phyloP scores from a whole-genome alignment of 2,888 invertebrate genomes.

The Myopa tessellatipennis region DNA sequence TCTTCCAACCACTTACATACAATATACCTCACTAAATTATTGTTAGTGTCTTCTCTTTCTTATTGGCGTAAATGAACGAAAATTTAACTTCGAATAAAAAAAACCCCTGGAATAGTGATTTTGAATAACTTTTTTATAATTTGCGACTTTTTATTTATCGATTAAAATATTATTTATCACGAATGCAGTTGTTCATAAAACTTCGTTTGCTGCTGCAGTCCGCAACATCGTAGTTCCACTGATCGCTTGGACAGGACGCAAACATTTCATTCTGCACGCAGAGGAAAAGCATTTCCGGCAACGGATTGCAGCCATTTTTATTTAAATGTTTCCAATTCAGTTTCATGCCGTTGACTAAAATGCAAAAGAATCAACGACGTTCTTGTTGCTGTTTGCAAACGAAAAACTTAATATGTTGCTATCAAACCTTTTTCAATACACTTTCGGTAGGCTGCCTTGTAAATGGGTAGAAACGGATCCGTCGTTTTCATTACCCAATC shows the following conservation, averaged over 20 bases:
- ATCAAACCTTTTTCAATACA: conserved; percentile 42
- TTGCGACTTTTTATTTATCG: neutral
- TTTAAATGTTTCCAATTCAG: conserved; percentile 22
- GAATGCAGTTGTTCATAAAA: conserved; percentile 41
- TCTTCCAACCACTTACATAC: too few relatives aligned
- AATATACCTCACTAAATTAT: too few relatives aligned
- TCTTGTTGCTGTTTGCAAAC: neutral
- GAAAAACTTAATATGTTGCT: neutral
- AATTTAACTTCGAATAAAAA: too few relatives aligned
- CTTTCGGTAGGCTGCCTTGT: conserved; percentile 42
- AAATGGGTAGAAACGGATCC: conserved; percentile 37
- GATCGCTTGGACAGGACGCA: conserved; percentile 37
- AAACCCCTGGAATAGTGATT: too few relatives aligned
- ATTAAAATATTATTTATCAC: conserved; percentile 28
- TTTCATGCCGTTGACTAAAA: conserved; percentile 33
- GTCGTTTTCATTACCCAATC: conserved; percentile 39
- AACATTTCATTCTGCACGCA: conserved; percentile 45
- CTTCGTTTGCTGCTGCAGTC: conserved; percentile 37
- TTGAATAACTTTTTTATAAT: too few relatives aligned
- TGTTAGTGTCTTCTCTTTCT: too few relatives aligned
- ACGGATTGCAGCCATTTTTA: conserved; percentile 38
- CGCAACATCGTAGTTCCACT: conserved; percentile 38
- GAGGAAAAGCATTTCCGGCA: conserved; percentile 43
- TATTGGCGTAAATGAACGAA: too few relatives aligned
- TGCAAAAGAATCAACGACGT: neutral